A percentile compares a stretch with the other conserved stretches of the same genome.
Conservation (phyloP, 2,888 invertebrate species). For the Diloba caeruleocephala region DNA sequence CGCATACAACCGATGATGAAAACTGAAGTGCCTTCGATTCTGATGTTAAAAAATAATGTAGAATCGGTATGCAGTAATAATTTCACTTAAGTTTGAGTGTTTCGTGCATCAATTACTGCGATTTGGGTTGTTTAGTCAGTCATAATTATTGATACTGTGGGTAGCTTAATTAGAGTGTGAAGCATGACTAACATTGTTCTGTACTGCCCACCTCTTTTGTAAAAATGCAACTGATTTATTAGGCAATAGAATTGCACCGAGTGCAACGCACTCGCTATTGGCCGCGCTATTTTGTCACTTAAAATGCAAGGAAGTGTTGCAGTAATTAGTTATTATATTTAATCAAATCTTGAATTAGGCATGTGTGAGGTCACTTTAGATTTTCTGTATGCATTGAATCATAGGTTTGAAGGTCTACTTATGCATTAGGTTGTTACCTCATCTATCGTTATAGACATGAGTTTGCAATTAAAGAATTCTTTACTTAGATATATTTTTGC, state of each 20-base stretch:
- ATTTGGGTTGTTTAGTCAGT: constrained; percentile 81
- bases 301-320: constrained; percentile 27
- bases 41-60: constrained; percentile 51
- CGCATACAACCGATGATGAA: constrained; percentile 62
- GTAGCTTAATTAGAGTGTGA: constrained; percentile 88
- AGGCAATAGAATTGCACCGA: constrained; percentile 46
- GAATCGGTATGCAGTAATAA: constrained; percentile 59
- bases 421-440: constrained; percentile 52
- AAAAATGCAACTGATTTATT: constrained; percentile 77
- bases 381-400: constrained; percentile 72
- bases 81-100: constrained; percentile 78
- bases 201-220: constrained; percentile 76
- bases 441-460: constrained; percentile 42
- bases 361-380: constrained; percentile 60
- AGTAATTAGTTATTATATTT: constrained; percentile 22
- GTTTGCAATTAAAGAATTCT: constrained; percentile 22
- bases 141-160: constrained; percentile 83
- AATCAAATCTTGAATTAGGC: constrained; percentile 50
- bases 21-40: constrained; percentile 48
- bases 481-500: constrained; percentile 12
- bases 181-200: constrained; percentile 82
- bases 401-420: constrained; percentile 65
- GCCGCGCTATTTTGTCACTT: constrained; percentile 14
- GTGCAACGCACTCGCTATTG: constrained; percentile 23
- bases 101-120: constrained; percentile 79